Evolutionary conservation across 2,113 vertebrate genomes (phyloP).

Genomic region (Pluvianellus socialis): DNA sequence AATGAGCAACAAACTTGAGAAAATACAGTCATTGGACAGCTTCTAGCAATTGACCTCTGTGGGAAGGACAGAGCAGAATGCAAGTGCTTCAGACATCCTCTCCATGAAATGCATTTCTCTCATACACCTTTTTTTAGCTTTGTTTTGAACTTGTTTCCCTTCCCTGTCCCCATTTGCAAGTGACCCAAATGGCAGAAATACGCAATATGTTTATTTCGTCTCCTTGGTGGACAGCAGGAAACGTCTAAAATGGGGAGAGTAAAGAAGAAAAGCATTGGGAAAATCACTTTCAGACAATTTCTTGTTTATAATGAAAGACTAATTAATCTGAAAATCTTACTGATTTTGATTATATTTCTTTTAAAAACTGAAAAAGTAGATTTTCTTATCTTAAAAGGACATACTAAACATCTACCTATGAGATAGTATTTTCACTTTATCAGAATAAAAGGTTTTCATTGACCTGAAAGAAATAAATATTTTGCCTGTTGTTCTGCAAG

Average conservation of each 20-base stretch:
- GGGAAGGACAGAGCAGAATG: neutral
- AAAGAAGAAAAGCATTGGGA: neutral
- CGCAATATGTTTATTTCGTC: neutral
- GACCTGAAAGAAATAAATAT: neutral
- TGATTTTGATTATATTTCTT: neutral
- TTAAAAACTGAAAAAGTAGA: neutral
- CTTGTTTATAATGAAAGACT: neutral
- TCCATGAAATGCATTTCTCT: neutral
- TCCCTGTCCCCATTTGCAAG: neutral
- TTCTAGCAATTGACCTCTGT: neutral
- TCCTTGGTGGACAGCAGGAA: neutral
- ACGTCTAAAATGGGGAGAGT: neutral
- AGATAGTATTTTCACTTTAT: neutral
- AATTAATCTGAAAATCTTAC: neutral
- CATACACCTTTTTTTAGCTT: neutral
- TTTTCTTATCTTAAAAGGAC: neutral
- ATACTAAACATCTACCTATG: neutral
- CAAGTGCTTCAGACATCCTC: neutral
- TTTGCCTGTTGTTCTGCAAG: neutral
- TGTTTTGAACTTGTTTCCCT: neutral
- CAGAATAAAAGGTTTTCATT: neutral
- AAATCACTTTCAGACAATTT: neutral
- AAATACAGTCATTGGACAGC: accelerated
- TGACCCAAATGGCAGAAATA: neutral
- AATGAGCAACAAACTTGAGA: neutral